Conservation (phyloP, 2,113 vertebrate genomes). For the Rhabdornis inornatus region DNA sequence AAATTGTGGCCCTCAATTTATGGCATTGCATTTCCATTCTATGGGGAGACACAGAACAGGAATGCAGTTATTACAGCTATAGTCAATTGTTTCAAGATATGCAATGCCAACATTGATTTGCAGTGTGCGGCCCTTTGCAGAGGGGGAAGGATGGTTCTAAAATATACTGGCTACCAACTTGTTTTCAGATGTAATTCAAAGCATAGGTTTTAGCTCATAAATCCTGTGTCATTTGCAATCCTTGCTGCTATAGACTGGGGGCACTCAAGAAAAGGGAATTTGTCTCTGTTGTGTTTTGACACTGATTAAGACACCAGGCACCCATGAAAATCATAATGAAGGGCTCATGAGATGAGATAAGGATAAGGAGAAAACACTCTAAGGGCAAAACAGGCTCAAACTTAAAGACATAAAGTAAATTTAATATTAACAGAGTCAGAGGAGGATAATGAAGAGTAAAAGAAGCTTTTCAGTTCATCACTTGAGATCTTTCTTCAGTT, state of each 20-base stretch:
- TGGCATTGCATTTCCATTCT: not conserved
- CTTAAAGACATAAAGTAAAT: not conserved
- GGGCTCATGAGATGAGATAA: not conserved
- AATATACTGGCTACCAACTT: not conserved
- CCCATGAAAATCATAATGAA: not conserved
- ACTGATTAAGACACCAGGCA: not conserved
- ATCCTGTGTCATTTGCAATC: not conserved
- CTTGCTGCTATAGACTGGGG: not conserved
- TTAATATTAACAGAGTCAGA: not conserved
- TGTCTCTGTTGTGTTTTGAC: not conserved
- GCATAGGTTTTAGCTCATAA: not conserved
- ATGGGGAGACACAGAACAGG: no score
- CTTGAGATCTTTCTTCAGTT: not conserved
- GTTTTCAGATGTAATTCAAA: not conserved
- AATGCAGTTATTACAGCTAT: not conserved
- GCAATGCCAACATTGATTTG: not conserved
- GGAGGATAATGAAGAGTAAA: not conserved
- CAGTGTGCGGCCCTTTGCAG: rapidly evolving
- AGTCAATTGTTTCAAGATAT: not conserved
- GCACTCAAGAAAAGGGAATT: not conserved
- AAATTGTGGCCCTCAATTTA: not conserved
- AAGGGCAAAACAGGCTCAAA: not conserved
- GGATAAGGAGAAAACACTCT: not conserved
- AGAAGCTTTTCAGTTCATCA: not conserved
- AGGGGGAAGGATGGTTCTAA: not conserved